Evolutionary conservation across 1,140 invertebrate genomes (phyloP).

Genomic region (Drosophila orena): DNA sequence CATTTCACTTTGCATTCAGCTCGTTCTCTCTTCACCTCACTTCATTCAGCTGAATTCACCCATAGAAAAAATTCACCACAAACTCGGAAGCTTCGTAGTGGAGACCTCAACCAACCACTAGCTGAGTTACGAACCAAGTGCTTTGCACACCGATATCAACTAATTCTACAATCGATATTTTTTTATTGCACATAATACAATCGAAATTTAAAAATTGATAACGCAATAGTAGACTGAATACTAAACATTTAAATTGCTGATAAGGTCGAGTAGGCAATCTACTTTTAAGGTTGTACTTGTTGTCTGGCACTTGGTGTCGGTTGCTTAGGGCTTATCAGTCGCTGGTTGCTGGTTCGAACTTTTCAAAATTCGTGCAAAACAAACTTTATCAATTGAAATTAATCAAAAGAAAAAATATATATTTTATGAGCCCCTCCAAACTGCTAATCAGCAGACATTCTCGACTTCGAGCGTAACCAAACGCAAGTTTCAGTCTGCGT

Average conservation of each 20-base stretch:
- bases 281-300: constrained; percentile 19
- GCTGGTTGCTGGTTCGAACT: constrained; percentile 13
- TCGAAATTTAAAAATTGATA: constrained; percentile 6
- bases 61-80: constrained; percentile 16
- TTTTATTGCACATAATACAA: background rate
- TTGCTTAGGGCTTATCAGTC: constrained; percentile 35
- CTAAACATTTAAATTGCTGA: constrained; percentile 17
- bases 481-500: constrained; percentile 61
- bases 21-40: constrained; percentile 23
- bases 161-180: no score
- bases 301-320: constrained; percentile 10
- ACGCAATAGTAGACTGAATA: background rate
- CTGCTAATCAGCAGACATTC: constrained; percentile 62
- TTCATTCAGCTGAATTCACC: constrained; percentile 40
- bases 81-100: constrained; percentile 2
- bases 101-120: background rate
- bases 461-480: constrained; percentile 20
- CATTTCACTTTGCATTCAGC: constrained; percentile 58
- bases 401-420: constrained; percentile 52
- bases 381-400: constrained; percentile 70
- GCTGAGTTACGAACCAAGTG: background rate
- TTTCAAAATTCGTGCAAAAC: constrained; percentile 46
- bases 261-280: constrained; percentile 12
- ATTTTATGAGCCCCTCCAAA: constrained; percentile 41
- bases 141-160: constrained; percentile 6